Evolutionary conservation across 2,113 vertebrate genomes (phyloP).

Genomic region (Acinonyx jubatus): DNA sequence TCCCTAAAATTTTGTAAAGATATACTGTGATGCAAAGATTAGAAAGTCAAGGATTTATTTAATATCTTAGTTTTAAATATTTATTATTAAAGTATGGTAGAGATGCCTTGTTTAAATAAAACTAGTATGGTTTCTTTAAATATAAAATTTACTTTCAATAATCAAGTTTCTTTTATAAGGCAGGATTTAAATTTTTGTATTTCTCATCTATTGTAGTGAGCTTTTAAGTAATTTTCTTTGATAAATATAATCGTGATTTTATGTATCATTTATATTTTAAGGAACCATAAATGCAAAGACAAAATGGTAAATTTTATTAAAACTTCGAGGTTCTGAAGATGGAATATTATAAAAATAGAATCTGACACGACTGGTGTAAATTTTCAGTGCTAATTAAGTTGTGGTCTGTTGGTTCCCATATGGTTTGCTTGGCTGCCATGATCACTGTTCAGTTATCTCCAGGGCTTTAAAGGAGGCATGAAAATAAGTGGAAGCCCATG

Average conservation of each 20-base stretch:
- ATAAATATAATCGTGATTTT: background rate
- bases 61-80: slow-evolving; percentile 3
- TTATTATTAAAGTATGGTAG: background rate
- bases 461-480: slow-evolving; percentile 37
- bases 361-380: slow-evolving; percentile 20
- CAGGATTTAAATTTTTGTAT: background rate
- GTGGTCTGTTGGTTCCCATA: slow-evolving; percentile 60
- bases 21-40: background rate
- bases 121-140: background rate
- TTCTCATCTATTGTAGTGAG: background rate
- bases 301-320: slow-evolving; percentile 38
- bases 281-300: slow-evolving; percentile 14
- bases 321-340: slow-evolving; percentile 30
- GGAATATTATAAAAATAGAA: slow-evolving; percentile 59
- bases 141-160: slow-evolving; percentile 16
- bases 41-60: background rate
- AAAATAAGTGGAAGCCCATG: slow-evolving; percentile 38
- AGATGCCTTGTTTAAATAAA: background rate
- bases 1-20: background rate
- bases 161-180: background rate
- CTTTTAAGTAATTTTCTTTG: background rate
- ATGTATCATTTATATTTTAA: background rate
- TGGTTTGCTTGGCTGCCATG: slow-evolving; percentile 51
- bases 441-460: slow-evolving; percentile 37
- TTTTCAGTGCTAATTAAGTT: slow-evolving; percentile 66